These are phyloP conservation scores for Ia io DNA, from an alignment of 2,113 vertebrate genomes.

Conservation along the genomic window DNA sequence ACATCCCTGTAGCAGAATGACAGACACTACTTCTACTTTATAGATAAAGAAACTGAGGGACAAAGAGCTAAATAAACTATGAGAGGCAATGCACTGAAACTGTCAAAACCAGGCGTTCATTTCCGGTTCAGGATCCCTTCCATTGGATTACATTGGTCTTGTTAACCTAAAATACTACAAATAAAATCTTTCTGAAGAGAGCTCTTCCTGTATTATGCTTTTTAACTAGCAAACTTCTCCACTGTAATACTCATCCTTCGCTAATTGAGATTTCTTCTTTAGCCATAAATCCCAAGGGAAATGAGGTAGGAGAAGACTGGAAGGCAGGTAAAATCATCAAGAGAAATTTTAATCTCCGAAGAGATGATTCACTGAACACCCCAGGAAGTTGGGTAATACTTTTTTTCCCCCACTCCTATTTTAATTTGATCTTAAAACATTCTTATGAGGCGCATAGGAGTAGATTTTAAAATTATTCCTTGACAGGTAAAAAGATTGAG, in stretches of 20 bases:
- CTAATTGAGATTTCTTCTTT: slow-evolving; percentile 40
- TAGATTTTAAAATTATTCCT: slow-evolving; percentile 19
- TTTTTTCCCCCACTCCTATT: not conserved
- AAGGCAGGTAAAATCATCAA: slow-evolving; percentile 37
- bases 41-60: slow-evolving; percentile 36
- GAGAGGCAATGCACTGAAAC: slow-evolving; percentile 6
- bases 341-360: not conserved
- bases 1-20: not conserved
- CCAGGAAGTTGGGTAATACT: not conserved
- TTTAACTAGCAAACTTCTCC: slow-evolving; percentile 11
- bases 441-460: not conserved
- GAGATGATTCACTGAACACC: not conserved
- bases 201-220: not conserved
- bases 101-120: not conserved
- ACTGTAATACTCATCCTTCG: not conserved
- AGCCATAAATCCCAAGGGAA: slow-evolving; percentile 27
- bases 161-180: slow-evolving; percentile 22
- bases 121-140: not conserved
- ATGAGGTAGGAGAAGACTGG: not conserved
- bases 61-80: not conserved
- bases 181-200: slow-evolving; percentile 25
- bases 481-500: slow-evolving; percentile 35
- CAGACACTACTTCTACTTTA: not conserved
- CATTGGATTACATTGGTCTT: not conserved
- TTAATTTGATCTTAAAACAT: slow-evolving; percentile 19